Base-by-base conservation (phyloP, 1,140 invertebrate species). In the Himalopsyche phryganea region DNA sequence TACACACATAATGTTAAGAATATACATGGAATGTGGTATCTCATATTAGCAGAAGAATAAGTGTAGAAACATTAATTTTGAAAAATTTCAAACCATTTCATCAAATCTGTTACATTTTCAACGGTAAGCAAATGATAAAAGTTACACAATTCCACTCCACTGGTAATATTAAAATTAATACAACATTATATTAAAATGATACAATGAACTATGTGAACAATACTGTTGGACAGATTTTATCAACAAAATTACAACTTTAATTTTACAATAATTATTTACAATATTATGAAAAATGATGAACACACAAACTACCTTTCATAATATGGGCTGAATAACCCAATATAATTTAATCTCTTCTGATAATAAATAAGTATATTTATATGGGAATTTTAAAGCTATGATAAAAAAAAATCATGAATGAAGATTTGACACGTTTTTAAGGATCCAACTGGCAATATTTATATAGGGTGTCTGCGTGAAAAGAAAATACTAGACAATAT, bases 221-320 rank as follows among this genome's bases (percentile, higher is more conserved):
- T 54, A 54, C 51, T 54, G 51, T 54, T 38, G 51, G 51, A 54
- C 42, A 46, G 44, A 47, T 36, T 46, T 54, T 13, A 54, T 47
- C 45, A 46, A 54, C 19, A 54, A 45, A 54, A 56, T 48, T 46
- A 41, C 44, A 56, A 56, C 32, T 5, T 28, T 28, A 28, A 28
- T 28, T 5, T 28, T 28, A 28, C 9, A 28, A 28, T 28, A 28
- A 9, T 28, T 28, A 28, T 28, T 28, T 28, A 28, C 23, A 28
- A n/a, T n/a, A n/a, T 28, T 28, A 28, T 28, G 23, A 28, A 28
- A 28, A 3, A 28, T 3, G 9, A 28, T 28, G 23, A 28, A 28
- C 23, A 28, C 23, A 9, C 23, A 28, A n/a, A n/a, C n/a, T 28
- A 28, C 3, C 9, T 28, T 5, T 28, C 9, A 28, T 28, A 28